phyloP scores from a whole-genome alignment of 2,888 invertebrate genomes.

The Drosophila neotestacea region DNA sequence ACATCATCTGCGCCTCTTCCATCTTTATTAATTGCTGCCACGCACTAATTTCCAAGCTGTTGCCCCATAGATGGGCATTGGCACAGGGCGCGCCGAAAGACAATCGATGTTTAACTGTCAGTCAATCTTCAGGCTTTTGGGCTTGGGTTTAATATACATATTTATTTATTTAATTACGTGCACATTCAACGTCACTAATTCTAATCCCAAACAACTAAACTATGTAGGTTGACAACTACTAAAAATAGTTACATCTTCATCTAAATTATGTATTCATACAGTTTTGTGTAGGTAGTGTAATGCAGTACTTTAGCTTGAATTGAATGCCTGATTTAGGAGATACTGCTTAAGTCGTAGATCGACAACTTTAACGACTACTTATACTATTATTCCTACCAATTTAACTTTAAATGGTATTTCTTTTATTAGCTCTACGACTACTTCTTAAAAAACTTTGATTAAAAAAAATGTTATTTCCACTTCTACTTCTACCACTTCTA shows the following conservation, averaged over 20 bases:
- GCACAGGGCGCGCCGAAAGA: conserved; percentile 44
- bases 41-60: conserved; percentile 52
- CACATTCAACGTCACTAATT: not conserved
- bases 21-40: conserved; percentile 62
- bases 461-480: not conserved
- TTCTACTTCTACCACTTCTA: not conserved
- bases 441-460: no score
- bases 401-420: not conserved
- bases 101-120: conserved; percentile 38
- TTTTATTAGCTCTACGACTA: not conserved
- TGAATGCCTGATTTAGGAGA: not conserved
- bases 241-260: conserved; percentile 14
- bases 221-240: conserved; percentile 28
- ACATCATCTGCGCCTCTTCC: conserved; percentile 58
- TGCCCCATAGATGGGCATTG: conserved; percentile 59
- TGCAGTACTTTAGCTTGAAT: not conserved
- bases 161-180: conserved; percentile 42
- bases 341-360: not conserved
- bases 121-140: conserved; percentile 29
- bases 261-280: not conserved
- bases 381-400: not conserved
- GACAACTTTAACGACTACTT: not conserved
- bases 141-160: conserved; percentile 36
- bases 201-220: not conserved
- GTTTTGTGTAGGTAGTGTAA: conserved; percentile 4